These are phyloP conservation scores for Flexamia atlantica DNA, from an alignment of 2,888 invertebrate species.

Conservation along the genomic window DNA sequence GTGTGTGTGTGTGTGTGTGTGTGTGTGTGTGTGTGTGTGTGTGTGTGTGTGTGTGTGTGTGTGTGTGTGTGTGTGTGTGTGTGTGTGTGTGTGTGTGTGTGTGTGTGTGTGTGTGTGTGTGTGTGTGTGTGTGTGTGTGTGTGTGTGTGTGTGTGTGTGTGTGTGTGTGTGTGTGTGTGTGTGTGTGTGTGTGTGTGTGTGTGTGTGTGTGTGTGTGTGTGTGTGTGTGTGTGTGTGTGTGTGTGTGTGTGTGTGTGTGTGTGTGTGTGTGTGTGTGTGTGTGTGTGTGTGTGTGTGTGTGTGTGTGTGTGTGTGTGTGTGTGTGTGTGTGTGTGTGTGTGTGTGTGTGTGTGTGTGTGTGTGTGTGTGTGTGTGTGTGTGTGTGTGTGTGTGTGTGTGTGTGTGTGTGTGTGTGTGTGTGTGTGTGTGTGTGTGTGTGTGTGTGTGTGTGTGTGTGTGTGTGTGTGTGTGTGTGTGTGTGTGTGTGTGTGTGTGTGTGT, in stretches of 20 bases:
- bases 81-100: slow-evolving; percentile 52
- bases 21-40: slow-evolving; percentile 51
- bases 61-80: slow-evolving; percentile 52
- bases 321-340: slow-evolving; percentile 47
- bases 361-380: slow-evolving; percentile 47
- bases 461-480: slow-evolving; percentile 51
- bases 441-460: slow-evolving; percentile 51
- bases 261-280: slow-evolving; percentile 55
- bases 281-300: slow-evolving; percentile 55
- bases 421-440: slow-evolving; percentile 50
- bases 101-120: slow-evolving; percentile 47
- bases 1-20: slow-evolving; percentile 49
- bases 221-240: slow-evolving; percentile 54
- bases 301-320: slow-evolving; percentile 52
- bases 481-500: slow-evolving; percentile 54
- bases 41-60: slow-evolving; percentile 52
- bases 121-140: slow-evolving; percentile 53
- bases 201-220: slow-evolving; percentile 55
- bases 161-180: slow-evolving; percentile 55
- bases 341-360: slow-evolving; percentile 47
- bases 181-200: slow-evolving; percentile 55
- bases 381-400: slow-evolving; percentile 44
- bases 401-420: slow-evolving; percentile 43
- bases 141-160: slow-evolving; percentile 55
- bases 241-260: slow-evolving; percentile 55